These are phyloP conservation scores for Scolanthus callimorphus DNA, from an alignment of 92 coral and sea anemone genomes.

Conservation along the genomic window DNA sequence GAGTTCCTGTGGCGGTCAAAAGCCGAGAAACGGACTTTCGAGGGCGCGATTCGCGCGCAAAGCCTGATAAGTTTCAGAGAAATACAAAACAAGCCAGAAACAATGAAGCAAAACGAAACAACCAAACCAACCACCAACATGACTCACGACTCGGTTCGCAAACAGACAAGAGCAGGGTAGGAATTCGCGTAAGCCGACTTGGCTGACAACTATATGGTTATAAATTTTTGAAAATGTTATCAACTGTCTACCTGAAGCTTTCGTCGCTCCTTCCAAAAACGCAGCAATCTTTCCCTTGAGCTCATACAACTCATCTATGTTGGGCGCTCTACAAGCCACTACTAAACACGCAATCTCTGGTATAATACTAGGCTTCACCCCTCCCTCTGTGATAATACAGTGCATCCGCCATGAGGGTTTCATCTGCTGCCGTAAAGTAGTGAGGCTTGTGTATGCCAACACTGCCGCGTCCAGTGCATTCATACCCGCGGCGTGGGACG, in stretches of 20 bases:
- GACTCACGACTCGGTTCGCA: too few species aligned
- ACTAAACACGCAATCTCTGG: conserved; percentile 54
- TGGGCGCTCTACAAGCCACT: conserved; percentile 39
- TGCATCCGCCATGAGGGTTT: conserved; percentile 76
- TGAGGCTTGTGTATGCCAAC: conserved; percentile 60
- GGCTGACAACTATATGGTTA: too few species aligned
- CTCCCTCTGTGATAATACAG: conserved; percentile 71
- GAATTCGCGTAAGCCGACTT: too few species aligned
- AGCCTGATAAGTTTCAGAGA: too few species aligned
- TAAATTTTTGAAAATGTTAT: background rate
- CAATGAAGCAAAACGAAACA: too few species aligned
- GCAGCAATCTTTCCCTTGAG: conserved; percentile 32
- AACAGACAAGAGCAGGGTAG: too few species aligned
- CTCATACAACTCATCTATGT: conserved; percentile 28
- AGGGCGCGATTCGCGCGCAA: too few species aligned
- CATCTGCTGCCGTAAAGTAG: conserved; percentile 73
- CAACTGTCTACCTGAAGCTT: conserved; percentile 34
- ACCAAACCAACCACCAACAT: too few species aligned
- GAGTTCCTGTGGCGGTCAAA: too few species aligned
- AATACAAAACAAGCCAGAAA: too few species aligned
- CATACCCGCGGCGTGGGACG: conserved; percentile 54
- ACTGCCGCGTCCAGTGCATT: conserved; percentile 86
- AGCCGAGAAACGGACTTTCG: too few species aligned
- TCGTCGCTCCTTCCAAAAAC: conserved; percentile 64
- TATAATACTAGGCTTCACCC: conserved; percentile 50